Conservation (phyloP, 2,113 vertebrate genomes). For the Cephalopterus ornatus region DNA sequence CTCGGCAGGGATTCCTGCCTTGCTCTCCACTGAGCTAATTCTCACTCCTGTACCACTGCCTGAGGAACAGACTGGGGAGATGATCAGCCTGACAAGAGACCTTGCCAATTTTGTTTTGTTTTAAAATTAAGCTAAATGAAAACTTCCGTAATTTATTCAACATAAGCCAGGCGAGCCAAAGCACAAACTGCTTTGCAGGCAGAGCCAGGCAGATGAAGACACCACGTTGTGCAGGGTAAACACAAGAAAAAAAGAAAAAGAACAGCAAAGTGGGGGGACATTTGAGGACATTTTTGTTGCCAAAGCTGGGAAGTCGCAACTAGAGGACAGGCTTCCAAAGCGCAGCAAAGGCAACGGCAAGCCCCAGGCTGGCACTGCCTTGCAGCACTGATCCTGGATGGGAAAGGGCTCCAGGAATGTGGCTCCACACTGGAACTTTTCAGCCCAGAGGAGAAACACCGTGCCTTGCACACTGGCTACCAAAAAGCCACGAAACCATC, state of each 20-base stretch:
- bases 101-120: not conserved
- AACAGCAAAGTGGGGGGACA: not conserved
- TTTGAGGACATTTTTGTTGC: not conserved
- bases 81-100: not conserved
- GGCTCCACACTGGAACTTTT: not conserved
- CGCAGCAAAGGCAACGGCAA: not conserved
- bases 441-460: not conserved
- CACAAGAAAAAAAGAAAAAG: not conserved
- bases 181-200: conserved; percentile 4
- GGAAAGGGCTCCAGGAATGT: not conserved
- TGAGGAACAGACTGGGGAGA: not conserved
- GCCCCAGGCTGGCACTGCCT: not conserved
- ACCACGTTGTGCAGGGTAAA: not conserved
- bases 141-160: conserved; percentile 4
- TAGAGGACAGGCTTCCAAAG: not conserved
- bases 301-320: not conserved
- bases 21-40: not conserved
- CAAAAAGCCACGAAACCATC: rapidly evolving
- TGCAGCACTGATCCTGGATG: not conserved
- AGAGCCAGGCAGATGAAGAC: not conserved
- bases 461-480: rapidly evolving
- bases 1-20: not conserved
- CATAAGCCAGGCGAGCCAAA: not conserved
- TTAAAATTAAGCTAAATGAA: conserved; percentile 39
- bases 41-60: not conserved